Percentiles rank a stretch among this genome's conserved stretches.
These are phyloP conservation scores for Dermochelys coriacea DNA, from an alignment of 2,797 vertebrate genomes.

Conservation along the genomic window DNA sequence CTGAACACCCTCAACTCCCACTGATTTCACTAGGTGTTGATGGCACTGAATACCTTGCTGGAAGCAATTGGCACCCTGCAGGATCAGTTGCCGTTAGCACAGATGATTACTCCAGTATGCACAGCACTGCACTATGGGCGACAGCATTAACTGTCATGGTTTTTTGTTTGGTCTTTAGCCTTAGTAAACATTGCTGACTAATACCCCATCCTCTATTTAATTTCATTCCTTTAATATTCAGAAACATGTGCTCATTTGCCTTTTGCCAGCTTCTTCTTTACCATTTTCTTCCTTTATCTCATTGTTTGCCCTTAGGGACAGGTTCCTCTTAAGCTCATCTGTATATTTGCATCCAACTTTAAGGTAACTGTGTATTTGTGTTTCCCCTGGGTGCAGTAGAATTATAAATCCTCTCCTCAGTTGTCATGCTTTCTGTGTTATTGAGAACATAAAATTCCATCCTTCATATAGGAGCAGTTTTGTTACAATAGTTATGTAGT, in stretches of 20 bases:
- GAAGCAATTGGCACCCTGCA: not conserved
- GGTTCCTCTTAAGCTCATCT: slow-evolving; percentile 89
- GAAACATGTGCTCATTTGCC: not conserved
- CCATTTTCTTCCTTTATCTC: slow-evolving; percentile 72
- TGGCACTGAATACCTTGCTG: not conserved
- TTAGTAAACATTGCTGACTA: fast-evolving
- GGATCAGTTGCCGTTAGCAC: not conserved
- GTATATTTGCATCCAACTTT: slow-evolving; percentile 90
- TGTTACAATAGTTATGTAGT: not conserved
- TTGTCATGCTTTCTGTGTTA: slow-evolving; percentile 36
- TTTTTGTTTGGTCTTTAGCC: not conserved
- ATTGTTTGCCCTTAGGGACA: slow-evolving; percentile 89
- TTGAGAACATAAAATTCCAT: not conserved
- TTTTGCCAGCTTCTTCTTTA: slow-evolving; percentile 39
- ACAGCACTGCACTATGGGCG: not conserved
- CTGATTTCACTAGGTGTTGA: not conserved
- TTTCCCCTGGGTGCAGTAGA: slow-evolving; percentile 45
- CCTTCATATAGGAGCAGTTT: slow-evolving; percentile 46
- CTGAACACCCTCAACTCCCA: not conserved
- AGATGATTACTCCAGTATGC: not conserved
- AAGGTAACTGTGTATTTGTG: slow-evolving; percentile 86
- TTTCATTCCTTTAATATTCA: not conserved
- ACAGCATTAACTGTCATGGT: not conserved
- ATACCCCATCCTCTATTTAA: not conserved
- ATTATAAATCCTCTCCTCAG: slow-evolving; percentile 11